These are phyloP conservation scores for Sciurus vulgaris DNA, from an alignment of 2,797 vertebrate species.

Conservation along the genomic window DNA sequence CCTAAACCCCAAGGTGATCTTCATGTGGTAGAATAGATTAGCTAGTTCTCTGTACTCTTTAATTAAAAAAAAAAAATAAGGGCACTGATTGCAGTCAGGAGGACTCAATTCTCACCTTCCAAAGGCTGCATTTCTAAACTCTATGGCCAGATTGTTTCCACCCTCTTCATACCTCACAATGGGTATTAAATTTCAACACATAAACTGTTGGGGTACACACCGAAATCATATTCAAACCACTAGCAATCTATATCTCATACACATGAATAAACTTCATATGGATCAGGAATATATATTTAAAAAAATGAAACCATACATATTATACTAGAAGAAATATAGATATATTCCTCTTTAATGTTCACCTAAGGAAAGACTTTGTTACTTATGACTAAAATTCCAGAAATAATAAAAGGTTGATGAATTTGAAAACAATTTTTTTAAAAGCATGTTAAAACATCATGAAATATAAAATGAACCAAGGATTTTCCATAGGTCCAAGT, in stretches of 20 bases:
- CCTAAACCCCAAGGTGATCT: background rate
- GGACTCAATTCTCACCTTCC: background rate
- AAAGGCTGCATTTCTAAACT: background rate
- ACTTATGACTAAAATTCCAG: background rate
- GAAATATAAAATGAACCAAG: background rate
- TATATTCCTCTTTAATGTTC: background rate
- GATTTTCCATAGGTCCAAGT: background rate
- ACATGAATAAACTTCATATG: background rate
- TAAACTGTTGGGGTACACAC: too few species aligned
- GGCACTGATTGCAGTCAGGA: too few species aligned
- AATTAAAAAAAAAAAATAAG: background rate
- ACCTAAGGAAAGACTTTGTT: conserved; percentile 10
- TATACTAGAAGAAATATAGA: background rate
- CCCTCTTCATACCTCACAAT: too few species aligned
- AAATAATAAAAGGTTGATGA: background rate
- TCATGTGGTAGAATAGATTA: background rate
- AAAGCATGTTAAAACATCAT: background rate
- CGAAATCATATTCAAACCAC: background rate
- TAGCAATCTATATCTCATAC: background rate
- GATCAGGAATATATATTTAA: background rate
- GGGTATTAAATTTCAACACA: too few species aligned
- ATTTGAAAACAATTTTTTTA: too few species aligned
- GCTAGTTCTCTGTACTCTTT: background rate
- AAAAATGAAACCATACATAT: background rate
- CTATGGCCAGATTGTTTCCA: background rate